Conservation (phyloP, 2,888 invertebrate species). For the Apamea sordens region DNA sequence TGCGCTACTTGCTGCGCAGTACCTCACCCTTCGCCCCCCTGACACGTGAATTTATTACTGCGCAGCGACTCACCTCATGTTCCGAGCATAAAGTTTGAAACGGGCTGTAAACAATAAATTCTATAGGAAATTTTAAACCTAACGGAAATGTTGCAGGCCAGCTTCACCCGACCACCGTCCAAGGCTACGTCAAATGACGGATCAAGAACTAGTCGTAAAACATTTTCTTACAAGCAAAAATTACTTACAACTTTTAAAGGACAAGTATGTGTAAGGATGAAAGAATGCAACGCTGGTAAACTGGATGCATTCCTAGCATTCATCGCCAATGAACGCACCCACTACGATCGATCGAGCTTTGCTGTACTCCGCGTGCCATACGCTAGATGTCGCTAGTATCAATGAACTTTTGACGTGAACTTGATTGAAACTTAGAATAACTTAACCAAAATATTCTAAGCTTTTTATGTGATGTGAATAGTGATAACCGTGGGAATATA, state of each 20-base stretch:
- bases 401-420: conserved; percentile 90
- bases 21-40: neutral
- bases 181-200: conserved; percentile 71
- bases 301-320: conserved; percentile 77
- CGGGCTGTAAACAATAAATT: conserved; percentile 20
- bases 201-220: conserved; percentile 79
- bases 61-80: neutral
- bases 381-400: conserved; percentile 83
- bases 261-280: conserved; percentile 60
- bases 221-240: conserved; percentile 79
- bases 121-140: conserved; percentile 50
- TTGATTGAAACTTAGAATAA: conserved; percentile 87
- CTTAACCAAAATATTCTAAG: conserved; percentile 88
- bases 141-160: conserved; percentile 56
- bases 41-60: neutral
- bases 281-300: conserved; percentile 68
- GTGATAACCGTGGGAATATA: conserved; percentile 81
- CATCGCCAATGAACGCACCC: conserved; percentile 76
- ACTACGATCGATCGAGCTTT: conserved; percentile 85
- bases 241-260: conserved; percentile 75
- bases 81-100: neutral
- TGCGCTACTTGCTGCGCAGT: too few species aligned
- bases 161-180: conserved; percentile 58
- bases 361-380: conserved; percentile 77
- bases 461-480: conserved; percentile 85